Conservation (phyloP, 1,140 invertebrate species). For the Meloidogyne exigua region DNA sequence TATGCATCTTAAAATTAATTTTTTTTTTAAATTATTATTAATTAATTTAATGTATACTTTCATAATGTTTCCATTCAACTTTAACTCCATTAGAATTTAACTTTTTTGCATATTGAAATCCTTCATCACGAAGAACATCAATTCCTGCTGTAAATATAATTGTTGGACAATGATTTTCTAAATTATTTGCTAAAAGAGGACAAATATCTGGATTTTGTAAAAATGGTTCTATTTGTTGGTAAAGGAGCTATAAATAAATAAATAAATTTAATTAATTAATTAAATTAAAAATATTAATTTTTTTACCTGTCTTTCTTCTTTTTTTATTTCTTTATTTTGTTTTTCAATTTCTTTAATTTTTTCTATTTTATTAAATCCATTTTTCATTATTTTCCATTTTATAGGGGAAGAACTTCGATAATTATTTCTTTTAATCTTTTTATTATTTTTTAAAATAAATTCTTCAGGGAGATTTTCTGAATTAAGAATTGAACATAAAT, state of each 20-base stretch:
- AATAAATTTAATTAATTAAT: background rate
- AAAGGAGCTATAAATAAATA: constrained; percentile 40
- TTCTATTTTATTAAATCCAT: background rate
- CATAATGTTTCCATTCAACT: constrained; percentile 44
- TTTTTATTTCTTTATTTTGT: background rate
- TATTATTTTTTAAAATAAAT: constrained; percentile 23
- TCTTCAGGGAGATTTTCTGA: constrained; percentile 25
- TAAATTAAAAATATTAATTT: background rate
- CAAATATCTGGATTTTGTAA: constrained; percentile 46
- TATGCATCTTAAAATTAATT: constrained; percentile 37
- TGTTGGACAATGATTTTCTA: constrained; percentile 40
- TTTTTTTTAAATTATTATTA: background rate
- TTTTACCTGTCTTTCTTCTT: background rate
- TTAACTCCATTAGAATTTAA: constrained; percentile 31
- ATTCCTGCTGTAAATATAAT: constrained; percentile 45
- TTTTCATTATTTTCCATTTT: background rate
- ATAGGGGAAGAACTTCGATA: background rate
- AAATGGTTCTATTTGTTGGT: constrained; percentile 29
- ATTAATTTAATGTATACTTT: constrained; percentile 11
- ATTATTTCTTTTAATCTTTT: constrained; percentile 7
- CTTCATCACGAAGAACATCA: constrained; percentile 51
- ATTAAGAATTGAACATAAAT: constrained; percentile 31
- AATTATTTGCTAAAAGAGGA: constrained; percentile 40
- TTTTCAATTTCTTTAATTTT: background rate
- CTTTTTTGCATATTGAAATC: constrained; percentile 41